Evolutionary conservation across 2,797 vertebrate species (phyloP).

Genomic region (Falco naumanni): DNA sequence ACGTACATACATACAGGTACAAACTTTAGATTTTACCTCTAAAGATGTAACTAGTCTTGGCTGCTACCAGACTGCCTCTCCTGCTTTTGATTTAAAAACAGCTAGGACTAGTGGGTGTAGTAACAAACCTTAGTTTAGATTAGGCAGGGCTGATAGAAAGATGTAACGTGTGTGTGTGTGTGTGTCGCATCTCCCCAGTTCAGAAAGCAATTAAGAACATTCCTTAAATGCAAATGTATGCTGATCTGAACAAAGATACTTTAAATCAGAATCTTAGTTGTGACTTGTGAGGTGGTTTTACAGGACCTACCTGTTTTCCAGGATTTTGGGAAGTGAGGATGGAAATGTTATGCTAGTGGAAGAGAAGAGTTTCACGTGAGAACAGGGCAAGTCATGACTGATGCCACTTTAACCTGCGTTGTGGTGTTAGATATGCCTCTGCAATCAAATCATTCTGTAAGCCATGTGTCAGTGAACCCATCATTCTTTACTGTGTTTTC

Average conservation of each 20-base stretch:
- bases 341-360: constrained; percentile 16
- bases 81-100: neutral
- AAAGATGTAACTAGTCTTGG: neutral
- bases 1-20: neutral
- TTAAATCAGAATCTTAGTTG: constrained; percentile 18
- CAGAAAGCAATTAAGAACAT: constrained; percentile 24
- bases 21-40: neutral
- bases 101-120: neutral
- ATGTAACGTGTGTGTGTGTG: neutral
- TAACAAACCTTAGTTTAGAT: neutral
- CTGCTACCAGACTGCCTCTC: neutral
- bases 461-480: neutral
- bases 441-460: neutral
- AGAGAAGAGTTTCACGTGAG: neutral
- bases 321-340: constrained; percentile 23
- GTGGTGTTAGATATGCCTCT: neutral
- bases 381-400: constrained; percentile 40
- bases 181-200: neutral
- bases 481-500: neutral
- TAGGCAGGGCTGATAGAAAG: neutral
- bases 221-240: constrained; percentile 30
- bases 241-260: constrained; percentile 47
- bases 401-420: neutral
- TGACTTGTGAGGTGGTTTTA: constrained; percentile 37
- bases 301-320: constrained; percentile 55